Evolutionary conservation across 1,140 invertebrate species (phyloP).

Genomic region (Tetragnatha versicolor): DNA sequence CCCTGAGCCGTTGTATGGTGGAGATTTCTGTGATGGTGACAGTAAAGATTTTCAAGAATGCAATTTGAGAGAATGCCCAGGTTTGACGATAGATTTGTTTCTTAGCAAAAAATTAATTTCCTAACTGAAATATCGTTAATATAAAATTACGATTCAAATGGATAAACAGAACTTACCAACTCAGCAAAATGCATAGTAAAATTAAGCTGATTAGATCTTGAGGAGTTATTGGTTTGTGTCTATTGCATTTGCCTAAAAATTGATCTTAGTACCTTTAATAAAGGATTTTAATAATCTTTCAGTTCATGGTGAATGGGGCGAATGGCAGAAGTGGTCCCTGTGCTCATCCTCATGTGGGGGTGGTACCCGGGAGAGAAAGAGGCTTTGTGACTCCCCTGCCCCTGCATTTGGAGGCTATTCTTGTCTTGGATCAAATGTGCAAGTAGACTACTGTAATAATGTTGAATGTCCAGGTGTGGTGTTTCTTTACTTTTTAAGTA

Average conservation of each 20-base stretch:
- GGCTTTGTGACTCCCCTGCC: conserved; percentile 64
- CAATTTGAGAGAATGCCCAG: conserved; percentile 39
- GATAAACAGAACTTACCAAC: neutral
- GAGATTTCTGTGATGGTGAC: conserved; percentile 70
- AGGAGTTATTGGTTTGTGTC: too few relatives aligned
- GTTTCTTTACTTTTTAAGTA: too few relatives aligned
- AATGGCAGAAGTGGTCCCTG: conserved; percentile 64
- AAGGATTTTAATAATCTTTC: conserved; percentile 7
- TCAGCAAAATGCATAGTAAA: too few relatives aligned
- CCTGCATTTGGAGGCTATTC: conserved; percentile 63
- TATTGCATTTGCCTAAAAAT: too few relatives aligned
- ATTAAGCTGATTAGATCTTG: too few relatives aligned
- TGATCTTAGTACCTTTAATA: too few relatives aligned
- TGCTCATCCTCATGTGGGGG: conserved; percentile 71
- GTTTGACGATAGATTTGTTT: conserved; percentile 14
- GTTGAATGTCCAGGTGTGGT: conserved; percentile 41
- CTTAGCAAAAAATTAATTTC: neutral
- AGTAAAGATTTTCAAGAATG: conserved; percentile 39
- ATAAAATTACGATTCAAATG: neutral
- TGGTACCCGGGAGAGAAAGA: conserved; percentile 66
- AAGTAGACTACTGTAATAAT: conserved; percentile 69
- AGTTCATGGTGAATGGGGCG: conserved; percentile 66
- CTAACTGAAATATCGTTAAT: neutral
- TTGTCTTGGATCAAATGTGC: conserved; percentile 64
- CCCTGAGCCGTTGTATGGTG: conserved; percentile 59